These are phyloP conservation scores for Aurelia aurita DNA, from an alignment of 30 jellyfish, hydroid and myxozoan genomes.

Conservation along the genomic window DNA sequence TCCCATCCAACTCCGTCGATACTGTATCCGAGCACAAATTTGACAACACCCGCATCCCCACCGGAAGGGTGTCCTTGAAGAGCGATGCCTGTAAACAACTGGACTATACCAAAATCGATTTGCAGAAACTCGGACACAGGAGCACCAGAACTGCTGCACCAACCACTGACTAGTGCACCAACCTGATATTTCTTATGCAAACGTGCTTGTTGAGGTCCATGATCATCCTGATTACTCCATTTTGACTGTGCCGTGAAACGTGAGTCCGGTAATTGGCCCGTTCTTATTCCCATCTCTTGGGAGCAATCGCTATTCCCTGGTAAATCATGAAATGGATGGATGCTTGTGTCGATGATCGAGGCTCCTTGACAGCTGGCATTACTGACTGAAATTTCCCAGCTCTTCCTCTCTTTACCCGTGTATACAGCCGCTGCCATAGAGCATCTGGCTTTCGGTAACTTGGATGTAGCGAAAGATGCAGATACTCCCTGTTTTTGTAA, in stretches of 20 bases:
- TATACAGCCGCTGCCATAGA: constrained; percentile 12
- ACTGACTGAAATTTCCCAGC: constrained; percentile 20
- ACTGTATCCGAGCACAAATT: constrained; percentile 14
- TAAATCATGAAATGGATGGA: constrained; percentile 8
- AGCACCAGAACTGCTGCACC: neutral
- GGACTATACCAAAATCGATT: constrained; percentile 12
- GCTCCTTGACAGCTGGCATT: constrained; percentile 1
- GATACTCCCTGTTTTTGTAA: constrained; percentile 40
- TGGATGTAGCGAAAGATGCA: constrained; percentile 29
- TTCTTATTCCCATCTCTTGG: constrained; percentile 22
- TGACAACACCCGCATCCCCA: neutral
- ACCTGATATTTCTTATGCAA: neutral
- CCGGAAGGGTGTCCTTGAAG: neutral
- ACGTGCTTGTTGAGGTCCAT: neutral
- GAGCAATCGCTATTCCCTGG: constrained; percentile 24
- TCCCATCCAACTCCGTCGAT: constrained; percentile 16
- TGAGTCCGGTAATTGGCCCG: constrained; percentile 4
- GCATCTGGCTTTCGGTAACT: neutral
- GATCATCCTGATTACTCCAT: neutral
- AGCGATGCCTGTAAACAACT: constrained; percentile 30
- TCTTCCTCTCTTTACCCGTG: constrained; percentile 20
- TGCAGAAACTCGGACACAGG: constrained; percentile 8
- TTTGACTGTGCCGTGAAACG: constrained; percentile 6
- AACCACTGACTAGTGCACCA: neutral
- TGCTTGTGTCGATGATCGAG: neutral